phyloP scores from a whole-genome alignment of 2,797 vertebrate genomes.

The Trachurus trachurus region DNA sequence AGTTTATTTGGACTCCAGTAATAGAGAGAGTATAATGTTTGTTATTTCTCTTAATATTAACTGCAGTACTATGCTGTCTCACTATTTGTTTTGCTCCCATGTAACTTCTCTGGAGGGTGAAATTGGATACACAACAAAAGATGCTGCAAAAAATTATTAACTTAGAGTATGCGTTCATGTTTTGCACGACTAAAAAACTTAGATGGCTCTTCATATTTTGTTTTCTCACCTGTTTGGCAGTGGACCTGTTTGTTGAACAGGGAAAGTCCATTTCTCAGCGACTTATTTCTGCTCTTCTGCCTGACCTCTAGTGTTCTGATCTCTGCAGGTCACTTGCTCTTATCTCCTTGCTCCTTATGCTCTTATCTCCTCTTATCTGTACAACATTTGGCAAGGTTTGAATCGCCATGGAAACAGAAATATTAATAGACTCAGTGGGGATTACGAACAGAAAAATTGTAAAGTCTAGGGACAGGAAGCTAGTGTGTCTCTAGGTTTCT shows the following conservation, averaged over 20 bases:
- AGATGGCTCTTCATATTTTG: slow-evolving; percentile 17
- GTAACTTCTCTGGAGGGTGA: slow-evolving; percentile 26
- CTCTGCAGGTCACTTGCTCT: slow-evolving; percentile 80
- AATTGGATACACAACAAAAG: slow-evolving; percentile 43
- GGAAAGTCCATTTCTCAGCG: slow-evolving; percentile 66
- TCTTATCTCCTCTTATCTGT: slow-evolving; percentile 81
- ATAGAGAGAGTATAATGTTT: background rate
- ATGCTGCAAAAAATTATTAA: slow-evolving; percentile 13
- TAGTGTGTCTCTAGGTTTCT: slow-evolving; percentile 80
- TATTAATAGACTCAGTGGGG: slow-evolving; percentile 79
- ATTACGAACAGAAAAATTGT: slow-evolving; percentile 74
- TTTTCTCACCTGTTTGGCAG: slow-evolving; percentile 44
- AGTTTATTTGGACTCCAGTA: background rate
- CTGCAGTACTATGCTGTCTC: slow-evolving; percentile 7
- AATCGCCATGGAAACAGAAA: slow-evolving; percentile 83
- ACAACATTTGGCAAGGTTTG: slow-evolving; percentile 73
- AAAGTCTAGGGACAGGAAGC: slow-evolving; percentile 68
- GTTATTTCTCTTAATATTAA: slow-evolving; percentile 12
- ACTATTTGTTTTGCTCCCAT: slow-evolving; percentile 18
- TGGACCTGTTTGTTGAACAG: slow-evolving; percentile 34
- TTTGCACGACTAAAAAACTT: slow-evolving; percentile 23
- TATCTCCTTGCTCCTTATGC: slow-evolving; percentile 79
- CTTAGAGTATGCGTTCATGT: slow-evolving; percentile 21
- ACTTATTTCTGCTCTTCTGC: slow-evolving; percentile 67
- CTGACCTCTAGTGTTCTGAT: slow-evolving; percentile 78